Evolutionary conservation across 1,140 invertebrate species (phyloP).

Genomic region (Sycobia sp.): DNA sequence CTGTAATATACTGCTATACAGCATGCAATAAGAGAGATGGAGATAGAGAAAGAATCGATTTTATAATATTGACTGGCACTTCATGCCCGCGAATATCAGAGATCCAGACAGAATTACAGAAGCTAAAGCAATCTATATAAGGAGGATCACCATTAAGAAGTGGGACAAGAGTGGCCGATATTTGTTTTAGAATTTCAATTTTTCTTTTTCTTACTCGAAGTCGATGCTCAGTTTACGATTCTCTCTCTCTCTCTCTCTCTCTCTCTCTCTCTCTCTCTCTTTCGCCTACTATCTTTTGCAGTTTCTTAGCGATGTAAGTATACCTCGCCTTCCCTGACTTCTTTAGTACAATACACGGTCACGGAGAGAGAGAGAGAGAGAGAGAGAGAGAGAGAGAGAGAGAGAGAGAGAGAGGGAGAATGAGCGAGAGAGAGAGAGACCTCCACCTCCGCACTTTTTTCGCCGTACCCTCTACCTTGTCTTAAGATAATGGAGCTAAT

Average conservation of each 20-base stretch:
- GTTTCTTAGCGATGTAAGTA: slow-evolving; percentile 1
- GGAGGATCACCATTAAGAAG: slow-evolving; percentile 5
- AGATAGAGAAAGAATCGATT: no score
- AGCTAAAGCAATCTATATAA: no score
- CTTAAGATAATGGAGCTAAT: slow-evolving; percentile 32
- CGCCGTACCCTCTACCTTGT: slow-evolving; percentile 20
- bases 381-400: no score
- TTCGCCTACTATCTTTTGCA: not conserved
- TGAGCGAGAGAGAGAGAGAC: not conserved
- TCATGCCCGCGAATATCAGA: no score
- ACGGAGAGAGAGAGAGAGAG: no score
- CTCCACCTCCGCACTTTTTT: not conserved
- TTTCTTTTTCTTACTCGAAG: not conserved
- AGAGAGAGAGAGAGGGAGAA: no score
- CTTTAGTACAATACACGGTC: not conserved
- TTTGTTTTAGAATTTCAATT: slow-evolving; percentile 18
- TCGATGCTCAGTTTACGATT: no score
- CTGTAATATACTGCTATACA: no score
- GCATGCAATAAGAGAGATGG: no score
- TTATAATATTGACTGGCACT: no score
- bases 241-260: not conserved
- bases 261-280: not conserved
- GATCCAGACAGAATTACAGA: no score
- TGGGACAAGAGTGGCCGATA: slow-evolving; percentile 6
- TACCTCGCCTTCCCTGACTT: not conserved